Evolutionary conservation across 2,888 invertebrate genomes (phyloP).

Genomic region (Koerneria pararmatus): DNA sequence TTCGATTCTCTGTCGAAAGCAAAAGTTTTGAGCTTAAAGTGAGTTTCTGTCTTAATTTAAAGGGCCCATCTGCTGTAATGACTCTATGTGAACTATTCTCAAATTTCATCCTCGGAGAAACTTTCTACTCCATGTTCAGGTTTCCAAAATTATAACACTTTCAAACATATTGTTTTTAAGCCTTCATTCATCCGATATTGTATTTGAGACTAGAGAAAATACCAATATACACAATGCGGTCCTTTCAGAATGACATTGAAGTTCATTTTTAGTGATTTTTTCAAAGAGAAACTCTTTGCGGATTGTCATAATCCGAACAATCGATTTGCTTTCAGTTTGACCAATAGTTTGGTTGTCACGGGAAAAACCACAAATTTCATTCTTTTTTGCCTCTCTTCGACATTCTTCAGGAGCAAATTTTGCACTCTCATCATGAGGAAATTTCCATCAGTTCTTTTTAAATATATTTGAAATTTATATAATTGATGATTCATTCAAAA

Average conservation of each 20-base stretch:
- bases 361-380: conserved; percentile 57
- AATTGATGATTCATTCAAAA: too few relatives aligned
- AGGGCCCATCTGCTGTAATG: conserved; percentile 57
- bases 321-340: conserved; percentile 41
- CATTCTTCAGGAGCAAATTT: conserved; percentile 54
- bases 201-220: too few relatives aligned
- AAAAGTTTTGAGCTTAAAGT: too few relatives aligned
- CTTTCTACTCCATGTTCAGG: conserved; percentile 37
- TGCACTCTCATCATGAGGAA: conserved; percentile 43
- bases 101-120: conserved; percentile 34
- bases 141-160: conserved; percentile 9
- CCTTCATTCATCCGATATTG: too few relatives aligned
- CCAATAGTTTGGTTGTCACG: conserved; percentile 53
- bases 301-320: too few relatives aligned
- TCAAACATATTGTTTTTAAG: neutral
- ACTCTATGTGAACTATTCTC: conserved; percentile 48
- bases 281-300: too few relatives aligned
- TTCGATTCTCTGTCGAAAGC: too few relatives aligned
- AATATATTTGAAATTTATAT: too few relatives aligned
- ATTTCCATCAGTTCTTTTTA: conserved; percentile 52
- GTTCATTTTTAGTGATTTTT: too few relatives aligned
- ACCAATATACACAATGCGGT: too few relatives aligned
- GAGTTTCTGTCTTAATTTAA: too few relatives aligned
- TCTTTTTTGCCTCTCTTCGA: conserved; percentile 54
- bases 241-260: neutral